Evolutionary conservation across 2,797 vertebrate species (phyloP).

Genomic region (Pagetopsis macropterus): DNA sequence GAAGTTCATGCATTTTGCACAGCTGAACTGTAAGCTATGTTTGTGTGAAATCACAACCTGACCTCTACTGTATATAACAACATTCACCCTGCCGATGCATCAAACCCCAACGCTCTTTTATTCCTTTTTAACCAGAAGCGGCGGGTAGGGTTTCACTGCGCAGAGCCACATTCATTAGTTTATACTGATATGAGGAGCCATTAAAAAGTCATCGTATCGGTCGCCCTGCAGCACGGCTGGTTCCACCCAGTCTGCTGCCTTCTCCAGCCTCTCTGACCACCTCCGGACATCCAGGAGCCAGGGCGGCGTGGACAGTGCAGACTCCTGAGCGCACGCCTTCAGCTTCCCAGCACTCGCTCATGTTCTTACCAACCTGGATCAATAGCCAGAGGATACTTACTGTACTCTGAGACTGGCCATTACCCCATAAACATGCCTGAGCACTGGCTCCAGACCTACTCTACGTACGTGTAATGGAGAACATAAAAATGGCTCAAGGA

Average conservation of each 20-base stretch:
- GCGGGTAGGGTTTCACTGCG: constrained; percentile 63
- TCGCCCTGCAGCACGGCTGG: constrained; percentile 60
- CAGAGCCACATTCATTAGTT: constrained; percentile 71
- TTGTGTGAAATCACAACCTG: constrained; percentile 46
- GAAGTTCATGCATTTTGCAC: constrained; percentile 40
- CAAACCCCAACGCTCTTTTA: constrained; percentile 44
- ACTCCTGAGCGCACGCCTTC: constrained; percentile 58
- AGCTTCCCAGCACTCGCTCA: constrained; percentile 72
- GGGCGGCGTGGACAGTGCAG: constrained; percentile 63
- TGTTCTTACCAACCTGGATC: constrained; percentile 72
- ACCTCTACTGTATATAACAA: constrained; percentile 16
- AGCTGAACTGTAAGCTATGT: constrained; percentile 16
- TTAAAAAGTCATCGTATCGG: constrained; percentile 76
- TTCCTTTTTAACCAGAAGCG: constrained; percentile 54
- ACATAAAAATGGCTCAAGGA: constrained; percentile 40
- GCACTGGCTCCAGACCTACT: constrained; percentile 65
- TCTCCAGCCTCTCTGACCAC: constrained; percentile 68
- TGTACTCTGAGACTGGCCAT: constrained; percentile 69
- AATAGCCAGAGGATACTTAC: constrained; percentile 74
- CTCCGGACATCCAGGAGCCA: constrained; percentile 76
- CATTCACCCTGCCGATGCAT: constrained; percentile 33
- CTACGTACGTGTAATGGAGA: constrained; percentile 55
- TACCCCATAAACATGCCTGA: constrained; percentile 69
- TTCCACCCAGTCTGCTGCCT: constrained; percentile 82
- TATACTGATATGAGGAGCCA: constrained; percentile 73